phyloP scores from a whole-genome alignment of 2,888 invertebrate genomes.

The Smittia sp. region DNA sequence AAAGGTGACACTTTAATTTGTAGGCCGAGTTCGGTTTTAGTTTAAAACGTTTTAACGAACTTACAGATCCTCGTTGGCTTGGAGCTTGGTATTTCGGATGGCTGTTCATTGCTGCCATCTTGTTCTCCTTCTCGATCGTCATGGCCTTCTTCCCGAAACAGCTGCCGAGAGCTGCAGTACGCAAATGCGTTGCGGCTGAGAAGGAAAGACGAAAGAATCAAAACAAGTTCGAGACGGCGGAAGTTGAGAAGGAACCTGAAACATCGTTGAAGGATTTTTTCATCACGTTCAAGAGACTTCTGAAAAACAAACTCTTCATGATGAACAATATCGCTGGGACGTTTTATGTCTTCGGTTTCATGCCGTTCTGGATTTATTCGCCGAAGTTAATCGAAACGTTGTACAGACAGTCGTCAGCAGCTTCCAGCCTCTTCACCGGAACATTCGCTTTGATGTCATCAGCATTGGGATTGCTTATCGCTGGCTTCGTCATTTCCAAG shows the following conservation, averaged over 20 bases:
- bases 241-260: background rate
- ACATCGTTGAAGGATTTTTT: slow-evolving; percentile 56
- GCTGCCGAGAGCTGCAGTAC: slow-evolving; percentile 59
- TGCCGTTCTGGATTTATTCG: slow-evolving; percentile 68
- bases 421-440: slow-evolving; percentile 64
- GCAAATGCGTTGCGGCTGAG: slow-evolving; percentile 49
- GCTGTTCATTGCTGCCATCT: slow-evolving; percentile 57
- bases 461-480: slow-evolving; percentile 59
- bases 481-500: slow-evolving; percentile 59
- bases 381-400: slow-evolving; percentile 72
- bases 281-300: slow-evolving; percentile 57
- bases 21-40: too few species aligned
- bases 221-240: background rate
- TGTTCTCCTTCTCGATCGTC: slow-evolving; percentile 58
- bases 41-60: background rate
- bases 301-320: slow-evolving; percentile 62
- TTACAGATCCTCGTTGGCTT: slow-evolving; percentile 68
- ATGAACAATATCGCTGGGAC: slow-evolving; percentile 66
- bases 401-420: slow-evolving; percentile 65
- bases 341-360: slow-evolving; percentile 62
- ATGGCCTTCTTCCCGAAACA: slow-evolving; percentile 63
- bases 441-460: slow-evolving; percentile 60
- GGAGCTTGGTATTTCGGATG: slow-evolving; percentile 70
- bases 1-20: too few species aligned
- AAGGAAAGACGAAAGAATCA: slow-evolving; percentile 43